phyloP scores from a whole-genome alignment of 1,140 invertebrate species.

The Cyrtorhinus lividipennis region DNA sequence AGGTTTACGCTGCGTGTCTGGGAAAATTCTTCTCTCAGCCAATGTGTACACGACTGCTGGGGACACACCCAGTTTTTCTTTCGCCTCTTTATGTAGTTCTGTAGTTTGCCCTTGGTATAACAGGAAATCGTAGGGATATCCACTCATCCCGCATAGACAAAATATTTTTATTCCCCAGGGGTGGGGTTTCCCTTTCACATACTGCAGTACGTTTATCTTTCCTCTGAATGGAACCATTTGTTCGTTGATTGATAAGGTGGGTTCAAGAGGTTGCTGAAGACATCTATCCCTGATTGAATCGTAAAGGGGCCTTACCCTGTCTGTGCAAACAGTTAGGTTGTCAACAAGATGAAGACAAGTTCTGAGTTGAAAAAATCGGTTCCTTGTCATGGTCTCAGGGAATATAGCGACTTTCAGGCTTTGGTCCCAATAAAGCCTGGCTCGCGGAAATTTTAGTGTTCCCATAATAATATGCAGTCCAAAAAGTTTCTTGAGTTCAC shows the following conservation, averaged over 20 bases:
- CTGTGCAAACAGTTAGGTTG: not conserved
- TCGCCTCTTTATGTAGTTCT: slow-evolving; percentile 15
- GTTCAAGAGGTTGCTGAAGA: slow-evolving; percentile 14
- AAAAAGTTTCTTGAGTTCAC: not conserved
- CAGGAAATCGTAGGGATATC: slow-evolving; percentile 26
- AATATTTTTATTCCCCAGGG: slow-evolving; percentile 23
- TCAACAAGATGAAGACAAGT: not conserved
- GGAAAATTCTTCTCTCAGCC: not conserved
- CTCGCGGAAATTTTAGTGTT: not conserved
- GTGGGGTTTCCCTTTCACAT: slow-evolving; percentile 19
- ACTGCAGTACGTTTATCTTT: slow-evolving; percentile 22
- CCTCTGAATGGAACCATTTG: slow-evolving; percentile 28
- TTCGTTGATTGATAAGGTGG: slow-evolving; percentile 22
- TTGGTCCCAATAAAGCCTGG: not conserved
- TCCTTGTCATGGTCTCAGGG: not conserved
- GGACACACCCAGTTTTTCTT: slow-evolving; percentile 13
- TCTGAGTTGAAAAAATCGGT: not conserved
- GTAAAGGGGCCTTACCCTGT: not conserved
- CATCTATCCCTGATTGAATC: slow-evolving; percentile 1
- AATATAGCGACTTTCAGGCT: not conserved
- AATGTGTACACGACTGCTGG: slow-evolving; percentile 2
- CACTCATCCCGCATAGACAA: slow-evolving; percentile 23
- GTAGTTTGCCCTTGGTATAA: slow-evolving; percentile 25
- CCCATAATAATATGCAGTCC: not conserved
- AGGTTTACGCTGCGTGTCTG: not conserved